Base-by-base conservation (phyloP, 1,140 invertebrate genomes). In the Sarcophaga peregrina region DNA sequence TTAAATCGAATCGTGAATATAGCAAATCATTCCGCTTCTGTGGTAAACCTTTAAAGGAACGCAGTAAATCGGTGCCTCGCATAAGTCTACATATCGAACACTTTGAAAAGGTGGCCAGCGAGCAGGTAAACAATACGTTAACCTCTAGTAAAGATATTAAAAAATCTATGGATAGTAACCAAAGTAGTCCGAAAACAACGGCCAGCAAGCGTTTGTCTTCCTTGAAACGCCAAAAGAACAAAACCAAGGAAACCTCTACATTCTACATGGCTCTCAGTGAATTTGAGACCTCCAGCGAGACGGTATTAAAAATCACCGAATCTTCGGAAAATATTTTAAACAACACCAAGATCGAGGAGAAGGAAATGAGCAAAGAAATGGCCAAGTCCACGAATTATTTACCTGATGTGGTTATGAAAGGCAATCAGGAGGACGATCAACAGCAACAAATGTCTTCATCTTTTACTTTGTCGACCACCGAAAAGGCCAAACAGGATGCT, bases 101-200 rank as follows among this genome's bases (percentile, higher is more conserved):
- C 20, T 82, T 82, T 10, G 83, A 82, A 37, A 82, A 84, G 15
- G 75, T 83, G 8, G 87, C 85, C 83, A 89, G 86, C 74, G 87
- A 86, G 13, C 54, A 58, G 54, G 50, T 10, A 5, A 52, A 52
- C 13, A 52, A 52, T 52, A 20, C n/a, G 0, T 7, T 68, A 8
- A 68, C 62, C 0, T 20, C 5, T 10, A 86, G 85, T 45, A 87
- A 87, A 85, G 88, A 89, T 68, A 72, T 50, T 62, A 90, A 90
- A 84, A 85, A 81, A 25, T 87, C 84, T 62, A 84, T 92, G 82
- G 92, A 93, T 90, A 91, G 93, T 48, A 92, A 92, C 86, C 93
- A 93, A 90, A 94, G 93, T 85, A 94, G 93, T 83, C 91, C 92
- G 58, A 94, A 94, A 91, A 93, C 93, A 17, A 68, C 91, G 94